Base-by-base conservation (phyloP, 1,140 invertebrate genomes). In the Neotoxoptera formosana region DNA sequence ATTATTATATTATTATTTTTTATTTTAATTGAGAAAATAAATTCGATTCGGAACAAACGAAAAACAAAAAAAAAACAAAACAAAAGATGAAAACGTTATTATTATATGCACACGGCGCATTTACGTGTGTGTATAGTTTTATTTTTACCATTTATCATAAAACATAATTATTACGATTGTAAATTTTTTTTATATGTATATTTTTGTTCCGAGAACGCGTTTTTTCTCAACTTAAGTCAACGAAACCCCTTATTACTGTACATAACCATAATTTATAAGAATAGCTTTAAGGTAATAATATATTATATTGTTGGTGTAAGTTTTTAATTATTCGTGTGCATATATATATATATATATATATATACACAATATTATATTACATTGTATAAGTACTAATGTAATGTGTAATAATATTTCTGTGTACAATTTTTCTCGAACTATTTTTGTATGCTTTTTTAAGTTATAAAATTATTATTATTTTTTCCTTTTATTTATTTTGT, bases 221-320 rank as follows among this genome's bases (percentile, higher is more conserved):
- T 56, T 93, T 94, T 89, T 94, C 87, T 86, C 81, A 53, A 81
- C 41, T 83, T 93, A 93, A 93, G 91, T 93, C 76, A 93, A 93
- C 76, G 67, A 92, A 93, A 93, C 47, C 60, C 81, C 34, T 83
- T 76, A 76, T n/a, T 76, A 76, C 60, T 76, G 91, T 93, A 93
- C 81, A 93, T 93, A 93, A 93, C 91, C 91, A 93, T 93, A 93
- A 53, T 86, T 93, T 86, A 86, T 93, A 93, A 93, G 81, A 36
- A 53, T 51, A 93, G 14, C 2, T 53, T 51, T 93, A 93, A 36
- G 91, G 20, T 93, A 14, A 34, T 41, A 41, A 81, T 91, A 86
- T 51, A 84, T 93, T 84, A 47, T 83, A 67, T 84, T 93, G 34
- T 93, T 93, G 81, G 76, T 93, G 76, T 92, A 81, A 92, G 60